Conservation (phyloP, 1,140 invertebrate genomes). For the Araneus ventricosus region DNA sequence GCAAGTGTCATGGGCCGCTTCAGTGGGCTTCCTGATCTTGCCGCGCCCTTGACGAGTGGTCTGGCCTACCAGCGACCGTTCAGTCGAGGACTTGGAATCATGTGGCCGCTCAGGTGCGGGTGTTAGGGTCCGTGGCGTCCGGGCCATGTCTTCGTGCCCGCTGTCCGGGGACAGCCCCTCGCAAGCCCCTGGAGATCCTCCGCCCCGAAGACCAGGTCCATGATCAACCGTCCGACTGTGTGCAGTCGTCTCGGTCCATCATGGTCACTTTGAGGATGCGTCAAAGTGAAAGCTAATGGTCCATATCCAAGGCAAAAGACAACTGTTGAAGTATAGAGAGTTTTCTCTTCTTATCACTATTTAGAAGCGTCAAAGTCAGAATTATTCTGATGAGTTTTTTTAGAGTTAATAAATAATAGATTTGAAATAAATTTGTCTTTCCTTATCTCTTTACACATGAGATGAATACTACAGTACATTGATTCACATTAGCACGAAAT, state of each 20-base stretch:
- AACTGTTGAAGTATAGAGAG: background rate
- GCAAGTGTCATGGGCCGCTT: slow-evolving; percentile 97
- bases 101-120: slow-evolving; percentile 78
- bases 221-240: slow-evolving; percentile 68
- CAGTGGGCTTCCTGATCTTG: slow-evolving; percentile 85
- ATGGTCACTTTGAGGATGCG: background rate
- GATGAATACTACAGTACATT: no score
- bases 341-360: no score
- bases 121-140: slow-evolving; percentile 65
- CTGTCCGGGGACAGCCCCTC: slow-evolving; percentile 59
- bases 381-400: no score
- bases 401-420: no score
- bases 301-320: background rate
- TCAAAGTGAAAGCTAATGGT: background rate
- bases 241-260: slow-evolving; percentile 72
- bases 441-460: no score
- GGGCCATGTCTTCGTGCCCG: slow-evolving; percentile 28
- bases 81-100: slow-evolving; percentile 85
- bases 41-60: slow-evolving; percentile 81
- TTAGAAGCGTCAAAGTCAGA: no score
- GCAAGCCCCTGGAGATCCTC: slow-evolving; percentile 29
- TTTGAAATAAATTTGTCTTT: no score
- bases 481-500: no score
- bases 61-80: slow-evolving; percentile 89
- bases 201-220: slow-evolving; percentile 47